These are phyloP conservation scores for Palythoa grandiflora DNA, from an alignment of 92 coral and sea anemone genomes.

Conservation along the genomic window DNA sequence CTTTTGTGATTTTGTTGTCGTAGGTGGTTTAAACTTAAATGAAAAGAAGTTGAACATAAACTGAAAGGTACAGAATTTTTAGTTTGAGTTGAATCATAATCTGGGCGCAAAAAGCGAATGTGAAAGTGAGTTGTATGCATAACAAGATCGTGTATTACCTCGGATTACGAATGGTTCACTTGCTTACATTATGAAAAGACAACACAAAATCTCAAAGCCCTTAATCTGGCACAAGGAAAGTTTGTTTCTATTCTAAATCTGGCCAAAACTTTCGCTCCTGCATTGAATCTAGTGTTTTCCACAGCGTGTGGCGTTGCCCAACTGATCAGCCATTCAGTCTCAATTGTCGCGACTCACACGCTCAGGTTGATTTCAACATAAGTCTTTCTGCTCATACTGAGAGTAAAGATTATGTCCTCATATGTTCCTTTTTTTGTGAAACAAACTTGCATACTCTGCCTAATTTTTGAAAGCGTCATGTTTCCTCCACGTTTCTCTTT, in stretches of 20 bases:
- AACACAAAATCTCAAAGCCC: slow-evolving; percentile 25
- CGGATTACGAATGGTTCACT: not conserved
- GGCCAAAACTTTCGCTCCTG: not conserved
- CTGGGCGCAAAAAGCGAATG: not conserved
- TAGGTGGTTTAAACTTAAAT: too few species aligned
- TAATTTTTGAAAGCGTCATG: not conserved
- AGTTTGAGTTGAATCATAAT: not conserved
- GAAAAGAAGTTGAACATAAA: too few species aligned
- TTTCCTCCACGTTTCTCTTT: not conserved
- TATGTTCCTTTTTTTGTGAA: not conserved
- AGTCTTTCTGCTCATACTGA: not conserved
- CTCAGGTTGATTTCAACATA: slow-evolving; percentile 3
- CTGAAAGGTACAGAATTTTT: too few species aligned
- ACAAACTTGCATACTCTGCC: not conserved
- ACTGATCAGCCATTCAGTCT: too few species aligned
- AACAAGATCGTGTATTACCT: too few species aligned
- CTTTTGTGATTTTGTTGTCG: too few species aligned
- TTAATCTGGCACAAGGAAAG: not conserved
- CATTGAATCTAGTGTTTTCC: not conserved
- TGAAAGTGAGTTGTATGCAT: not conserved
- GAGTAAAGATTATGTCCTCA: not conserved
- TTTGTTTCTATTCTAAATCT: not conserved
- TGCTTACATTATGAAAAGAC: not conserved
- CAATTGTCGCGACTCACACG: not conserved
- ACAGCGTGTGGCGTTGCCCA: not conserved